Evolutionary conservation across 2,797 vertebrate species (phyloP), one percentile per base, ranked within the genome.

Genomic region (Graptemys geographica): DNA sequence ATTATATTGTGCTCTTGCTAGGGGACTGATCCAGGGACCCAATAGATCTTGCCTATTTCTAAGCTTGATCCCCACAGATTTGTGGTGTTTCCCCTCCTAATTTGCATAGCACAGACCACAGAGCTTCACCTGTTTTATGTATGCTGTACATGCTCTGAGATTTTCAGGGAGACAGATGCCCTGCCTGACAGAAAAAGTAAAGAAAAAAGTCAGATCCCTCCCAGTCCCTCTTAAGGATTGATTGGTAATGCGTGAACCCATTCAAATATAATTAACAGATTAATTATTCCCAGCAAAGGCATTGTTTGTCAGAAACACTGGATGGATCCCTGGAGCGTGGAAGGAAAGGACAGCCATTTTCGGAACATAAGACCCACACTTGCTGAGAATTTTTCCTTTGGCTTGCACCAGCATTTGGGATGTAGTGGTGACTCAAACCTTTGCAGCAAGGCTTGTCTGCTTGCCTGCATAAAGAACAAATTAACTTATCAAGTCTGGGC

Each of bases 391-490:
- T 1, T 56, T 27, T 28, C n/a, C 59, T 2, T 3, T 82, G 86
- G 81, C n/a, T n/a, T 76, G 44, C 33, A 72, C 80, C 18, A 84
- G 0, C 33, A 69, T 83, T 2, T 25, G 53, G 76, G 83, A 59
- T 15, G 16, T 0, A 47, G 28, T 51, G 59, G 78, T 47, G 83
- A 52, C 11, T 12, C 0, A 13, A 51, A 4, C 23, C 1, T 0
- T 53, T 76, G 33, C 5, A 41, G 65, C n/a, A 79, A 79, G 8
- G 41, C 5, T 78, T 55, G 6, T 44, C 69, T 82, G 31, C 31
- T n/a, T 69, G 62, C 23, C 79, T 44, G 41, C 3, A 2, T 53
- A 44, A 88, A 4, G 9, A 12, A 44, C 82, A 37, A 88, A 76
- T 86, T 44, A 1, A 25, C 2, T 78, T 83, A 7, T 12, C 11